Percentiles rank a stretch among this genome's conserved stretches.
Conservation (phyloP, 1,140 invertebrate species). For the Halictus rubicundus region DNA sequence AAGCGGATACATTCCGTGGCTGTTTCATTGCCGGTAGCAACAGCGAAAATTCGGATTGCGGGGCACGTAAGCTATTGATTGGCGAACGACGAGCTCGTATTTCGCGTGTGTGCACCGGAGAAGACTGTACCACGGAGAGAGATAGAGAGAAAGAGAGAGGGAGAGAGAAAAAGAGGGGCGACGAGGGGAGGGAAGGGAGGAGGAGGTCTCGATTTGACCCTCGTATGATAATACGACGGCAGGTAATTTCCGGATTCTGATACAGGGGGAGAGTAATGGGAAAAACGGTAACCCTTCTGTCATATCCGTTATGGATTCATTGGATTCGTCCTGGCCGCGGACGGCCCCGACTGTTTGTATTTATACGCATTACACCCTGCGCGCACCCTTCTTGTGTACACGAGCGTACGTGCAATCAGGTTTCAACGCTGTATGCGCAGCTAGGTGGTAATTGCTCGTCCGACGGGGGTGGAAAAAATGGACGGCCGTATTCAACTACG, state of each 20-base stretch:
- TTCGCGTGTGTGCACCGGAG: slow-evolving; percentile 42
- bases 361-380: slow-evolving; percentile 37
- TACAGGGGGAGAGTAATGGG: slow-evolving; percentile 60
- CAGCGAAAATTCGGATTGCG: slow-evolving; percentile 50
- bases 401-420: slow-evolving; percentile 17
- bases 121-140: slow-evolving; percentile 5
- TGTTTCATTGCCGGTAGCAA: slow-evolving; percentile 53
- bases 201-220: slow-evolving; percentile 63
- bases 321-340: slow-evolving; percentile 39
- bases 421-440: neutral
- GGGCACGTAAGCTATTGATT: slow-evolving; percentile 64
- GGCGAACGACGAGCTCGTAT: slow-evolving; percentile 52
- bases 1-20: slow-evolving; percentile 52
- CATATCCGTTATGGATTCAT: slow-evolving; percentile 66
- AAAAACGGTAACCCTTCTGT: slow-evolving; percentile 66
- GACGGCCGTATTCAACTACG: neutral
- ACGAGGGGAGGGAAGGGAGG: neutral
- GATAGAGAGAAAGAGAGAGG: neutral
- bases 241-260: slow-evolving; percentile 67
- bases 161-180: neutral
- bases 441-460: slow-evolving; percentile 36
- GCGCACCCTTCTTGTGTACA: slow-evolving; percentile 34
- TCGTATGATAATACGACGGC: slow-evolving; percentile 65
- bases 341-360: slow-evolving; percentile 11
- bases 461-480: neutral